phyloP scores from a whole-genome alignment of 2,113 vertebrate species.

The Bothrops jararaca region DNA sequence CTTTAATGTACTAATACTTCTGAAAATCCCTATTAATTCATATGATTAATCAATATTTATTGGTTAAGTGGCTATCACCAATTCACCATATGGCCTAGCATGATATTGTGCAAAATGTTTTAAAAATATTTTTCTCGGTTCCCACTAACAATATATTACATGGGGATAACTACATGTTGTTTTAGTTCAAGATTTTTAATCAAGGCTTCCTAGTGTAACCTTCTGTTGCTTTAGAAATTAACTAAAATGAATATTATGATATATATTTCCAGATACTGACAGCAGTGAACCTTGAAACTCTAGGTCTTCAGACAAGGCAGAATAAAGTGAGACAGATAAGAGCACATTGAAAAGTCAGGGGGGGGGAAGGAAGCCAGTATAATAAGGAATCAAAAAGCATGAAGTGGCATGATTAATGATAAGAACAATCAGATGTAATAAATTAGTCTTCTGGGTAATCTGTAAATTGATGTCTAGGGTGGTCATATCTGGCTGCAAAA shows the following conservation, averaged over 20 bases:
- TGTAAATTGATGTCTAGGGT: background rate
- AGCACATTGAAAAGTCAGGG: background rate
- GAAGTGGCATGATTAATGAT: background rate
- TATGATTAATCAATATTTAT: background rate
- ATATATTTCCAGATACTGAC: background rate
- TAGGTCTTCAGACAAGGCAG: background rate
- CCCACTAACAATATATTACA: background rate
- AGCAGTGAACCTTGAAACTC: background rate
- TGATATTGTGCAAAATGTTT: background rate
- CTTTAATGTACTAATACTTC: background rate
- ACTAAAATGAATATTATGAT: background rate
- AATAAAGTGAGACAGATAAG: background rate
- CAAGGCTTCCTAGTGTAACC: background rate
- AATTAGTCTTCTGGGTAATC: background rate
- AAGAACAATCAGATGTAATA: background rate
- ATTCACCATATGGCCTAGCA: background rate
- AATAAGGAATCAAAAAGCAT: background rate
- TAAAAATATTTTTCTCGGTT: background rate
- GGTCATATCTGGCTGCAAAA: background rate
- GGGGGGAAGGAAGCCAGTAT: background rate
- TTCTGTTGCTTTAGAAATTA: background rate
- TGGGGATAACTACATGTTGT: background rate
- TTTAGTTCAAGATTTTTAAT: background rate
- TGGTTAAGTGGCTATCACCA: background rate
- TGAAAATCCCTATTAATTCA: background rate